These are phyloP conservation scores for Plebejus anna DNA, from an alignment of 2,888 invertebrate species.

Conservation along the genomic window DNA sequence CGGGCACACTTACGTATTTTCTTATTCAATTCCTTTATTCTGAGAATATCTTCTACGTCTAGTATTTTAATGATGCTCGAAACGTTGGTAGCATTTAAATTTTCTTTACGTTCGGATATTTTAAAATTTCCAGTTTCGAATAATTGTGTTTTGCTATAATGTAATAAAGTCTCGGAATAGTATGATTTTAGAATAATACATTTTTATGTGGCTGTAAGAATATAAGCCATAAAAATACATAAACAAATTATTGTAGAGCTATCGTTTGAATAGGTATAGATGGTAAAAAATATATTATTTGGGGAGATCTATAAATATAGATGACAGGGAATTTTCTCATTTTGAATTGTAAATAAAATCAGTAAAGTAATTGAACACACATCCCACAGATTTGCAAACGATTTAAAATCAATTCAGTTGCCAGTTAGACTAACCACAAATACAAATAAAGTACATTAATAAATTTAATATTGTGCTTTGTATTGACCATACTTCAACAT, in stretches of 20 bases:
- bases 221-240: background rate
- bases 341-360: slow-evolving; percentile 9
- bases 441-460: slow-evolving; percentile 16
- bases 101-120: slow-evolving; percentile 34
- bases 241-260: background rate
- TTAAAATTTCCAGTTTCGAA: slow-evolving; percentile 26
- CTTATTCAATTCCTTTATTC: slow-evolving; percentile 41
- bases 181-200: background rate
- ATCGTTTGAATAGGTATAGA: background rate
- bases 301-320: background rate
- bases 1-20: slow-evolving; percentile 40
- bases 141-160: slow-evolving; percentile 23
- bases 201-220: background rate
- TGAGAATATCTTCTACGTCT: slow-evolving; percentile 40
- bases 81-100: slow-evolving; percentile 39
- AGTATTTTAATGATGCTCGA: slow-evolving; percentile 41
- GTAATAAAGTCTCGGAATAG: slow-evolving; percentile 16
- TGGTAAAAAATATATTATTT: background rate
- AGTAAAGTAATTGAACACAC: background rate
- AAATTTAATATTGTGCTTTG: background rate
- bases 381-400: background rate
- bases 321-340: background rate
- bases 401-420: slow-evolving; percentile 1
- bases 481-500: background rate
- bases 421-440: slow-evolving; percentile 12